Evolutionary conservation across 2,113 vertebrate genomes (phyloP).

Genomic region (Meles meles): DNA sequence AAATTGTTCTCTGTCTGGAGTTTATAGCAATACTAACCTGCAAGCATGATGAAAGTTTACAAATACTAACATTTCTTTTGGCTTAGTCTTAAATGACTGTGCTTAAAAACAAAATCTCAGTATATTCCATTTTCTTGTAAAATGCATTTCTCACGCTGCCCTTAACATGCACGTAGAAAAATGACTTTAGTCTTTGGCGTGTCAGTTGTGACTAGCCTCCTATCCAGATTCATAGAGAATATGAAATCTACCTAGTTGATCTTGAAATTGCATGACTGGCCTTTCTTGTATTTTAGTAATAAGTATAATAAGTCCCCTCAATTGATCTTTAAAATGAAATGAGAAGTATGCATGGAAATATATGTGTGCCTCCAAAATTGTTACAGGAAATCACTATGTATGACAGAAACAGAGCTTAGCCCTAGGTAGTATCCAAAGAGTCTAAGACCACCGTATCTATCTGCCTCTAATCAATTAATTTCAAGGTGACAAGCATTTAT

Average conservation of each 20-base stretch:
- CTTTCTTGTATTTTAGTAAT: background rate
- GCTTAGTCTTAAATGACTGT: background rate
- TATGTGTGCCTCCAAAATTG: background rate
- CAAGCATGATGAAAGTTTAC: background rate
- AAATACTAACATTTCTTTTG: slow-evolving; percentile 35
- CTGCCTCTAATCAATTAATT: background rate
- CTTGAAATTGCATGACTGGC: slow-evolving; percentile 15
- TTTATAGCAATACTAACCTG: slow-evolving; percentile 22
- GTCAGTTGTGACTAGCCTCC: background rate
- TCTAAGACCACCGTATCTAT: background rate
- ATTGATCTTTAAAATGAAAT: slow-evolving; percentile 37
- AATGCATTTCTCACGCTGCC: background rate
- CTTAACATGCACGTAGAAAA: background rate
- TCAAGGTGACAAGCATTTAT: slow-evolving; percentile 58
- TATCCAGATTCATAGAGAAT: background rate
- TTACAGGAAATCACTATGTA: background rate
- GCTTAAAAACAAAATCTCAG: background rate
- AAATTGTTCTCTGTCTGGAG: background rate
- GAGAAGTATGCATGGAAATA: slow-evolving; percentile 45
- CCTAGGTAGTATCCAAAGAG: background rate
- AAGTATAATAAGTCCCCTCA: background rate
- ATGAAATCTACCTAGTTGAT: background rate
- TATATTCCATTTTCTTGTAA: background rate
- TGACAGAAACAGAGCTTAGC: slow-evolving; percentile 8
- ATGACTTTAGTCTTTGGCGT: background rate